Percentiles rank a stretch among this genome's conserved stretches.
Conservation (phyloP, 2,888 invertebrate species). For the Ophion ellenae region DNA sequence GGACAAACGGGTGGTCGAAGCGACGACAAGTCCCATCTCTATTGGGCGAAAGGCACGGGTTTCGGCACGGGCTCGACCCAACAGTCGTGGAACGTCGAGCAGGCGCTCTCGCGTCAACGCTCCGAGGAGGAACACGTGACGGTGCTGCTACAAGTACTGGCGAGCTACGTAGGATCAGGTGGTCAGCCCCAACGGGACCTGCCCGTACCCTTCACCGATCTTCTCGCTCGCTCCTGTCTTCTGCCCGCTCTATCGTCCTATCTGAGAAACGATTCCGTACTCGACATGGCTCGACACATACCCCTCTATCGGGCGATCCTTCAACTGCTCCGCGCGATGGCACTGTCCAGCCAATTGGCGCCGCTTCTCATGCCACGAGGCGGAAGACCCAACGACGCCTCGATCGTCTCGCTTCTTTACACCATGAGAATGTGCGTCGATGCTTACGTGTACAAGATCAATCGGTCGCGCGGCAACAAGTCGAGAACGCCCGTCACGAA, state of each 20-base stretch:
- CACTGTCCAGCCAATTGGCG: slow-evolving; percentile 86
- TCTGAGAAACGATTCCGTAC: slow-evolving; percentile 96
- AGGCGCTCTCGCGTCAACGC: slow-evolving; percentile 94
- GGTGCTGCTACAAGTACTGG: slow-evolving; percentile 91
- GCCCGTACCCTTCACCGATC: slow-evolving; percentile 90
- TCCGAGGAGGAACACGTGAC: slow-evolving; percentile 98
- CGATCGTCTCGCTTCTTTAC: slow-evolving; percentile 91
- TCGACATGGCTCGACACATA: slow-evolving; percentile 98
- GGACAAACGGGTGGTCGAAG: slow-evolving; percentile 74
- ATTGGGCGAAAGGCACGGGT: slow-evolving; percentile 98
- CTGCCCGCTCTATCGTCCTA: slow-evolving; percentile 95
- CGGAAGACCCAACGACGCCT: slow-evolving; percentile 84
- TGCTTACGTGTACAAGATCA: slow-evolving; percentile 94
- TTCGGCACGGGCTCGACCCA: slow-evolving; percentile 98
- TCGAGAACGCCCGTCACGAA: slow-evolving; percentile 76
- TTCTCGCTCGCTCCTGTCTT: slow-evolving; percentile 92
- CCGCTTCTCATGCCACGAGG: slow-evolving; percentile 87
- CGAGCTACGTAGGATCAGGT: slow-evolving; percentile 94
- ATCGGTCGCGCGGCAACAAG: slow-evolving; percentile 82
- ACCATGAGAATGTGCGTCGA: slow-evolving; percentile 97
- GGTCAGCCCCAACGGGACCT: slow-evolving; percentile 85
- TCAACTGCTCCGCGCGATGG: slow-evolving; percentile 91
- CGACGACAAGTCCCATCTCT: slow-evolving; percentile 91
- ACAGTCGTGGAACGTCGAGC: slow-evolving; percentile 98
- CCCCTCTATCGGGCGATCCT: slow-evolving; percentile 95